Evolutionary conservation across 1,140 invertebrate genomes (phyloP), one percentile per base, ranked within the genome.

Genomic region (Drosophila nasuta): DNA sequence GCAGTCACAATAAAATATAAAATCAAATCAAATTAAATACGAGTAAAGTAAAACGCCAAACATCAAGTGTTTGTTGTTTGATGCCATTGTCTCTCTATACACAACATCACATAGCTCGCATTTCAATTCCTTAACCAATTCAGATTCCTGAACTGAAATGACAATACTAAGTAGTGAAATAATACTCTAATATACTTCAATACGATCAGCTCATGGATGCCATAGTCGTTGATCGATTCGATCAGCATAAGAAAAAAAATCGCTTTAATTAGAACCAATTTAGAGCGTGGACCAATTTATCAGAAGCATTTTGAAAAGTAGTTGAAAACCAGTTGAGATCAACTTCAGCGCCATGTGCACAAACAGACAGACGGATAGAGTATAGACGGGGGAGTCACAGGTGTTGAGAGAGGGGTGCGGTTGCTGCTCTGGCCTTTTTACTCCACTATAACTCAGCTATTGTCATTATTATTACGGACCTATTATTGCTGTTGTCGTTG

Each of bases 261-360:
- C 74, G 73, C 85, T 88, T 88, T 89, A 88, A 89, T 88, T 83
- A 88, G 80, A 88, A 88, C 83, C 83, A 88, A 88, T 88, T 88
- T 88, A 88, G 77, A 88, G 77, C 83, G 85, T 75, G 83, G 81
- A 88, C 83, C 83, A 89, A 88, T 88, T 88, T 88, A 88, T 88
- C 83, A 88, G 83, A 88, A 88, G 85, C 85, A 81, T 89, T 89
- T 88, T 83, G 74, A 88, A 88, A 88, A 88, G 83, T 88, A 88
- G 83, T 88, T 89, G 85, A 88, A 89, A 88, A 88, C 83, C 83
- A 88, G 83, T 88, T 79, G 77, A 83, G 83, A 88, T 75, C 81
- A 88, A 88, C 83, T 88, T 89, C 74, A 89, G 80, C 76, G 57
- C 83, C 83, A 86, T 82, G 76, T 64, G 80, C 65, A 70, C 62